phyloP scores from a whole-genome alignment of 1,140 invertebrate species.

The Heliconius nattereri region DNA sequence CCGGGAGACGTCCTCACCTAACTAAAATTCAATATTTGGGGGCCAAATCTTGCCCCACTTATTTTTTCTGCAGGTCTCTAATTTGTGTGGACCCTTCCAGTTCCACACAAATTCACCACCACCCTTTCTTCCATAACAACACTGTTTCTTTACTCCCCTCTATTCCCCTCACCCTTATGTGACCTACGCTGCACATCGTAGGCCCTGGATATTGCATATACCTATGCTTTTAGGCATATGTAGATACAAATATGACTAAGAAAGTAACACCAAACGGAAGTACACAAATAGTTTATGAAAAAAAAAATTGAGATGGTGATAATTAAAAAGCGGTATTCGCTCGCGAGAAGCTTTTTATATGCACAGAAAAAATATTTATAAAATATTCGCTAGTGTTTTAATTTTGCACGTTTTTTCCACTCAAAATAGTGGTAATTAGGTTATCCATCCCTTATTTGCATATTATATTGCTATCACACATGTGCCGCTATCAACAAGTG shows the following conservation, averaged over 20 bases:
- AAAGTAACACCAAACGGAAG: neutral
- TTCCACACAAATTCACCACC: neutral
- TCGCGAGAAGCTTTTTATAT: neutral
- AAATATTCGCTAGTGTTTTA: neutral
- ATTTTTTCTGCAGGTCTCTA: too few relatives aligned
- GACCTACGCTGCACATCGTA: neutral
- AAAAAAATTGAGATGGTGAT: neutral
- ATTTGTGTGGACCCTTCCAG: too few relatives aligned
- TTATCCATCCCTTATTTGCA: neutral
- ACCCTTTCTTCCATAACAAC: neutral
- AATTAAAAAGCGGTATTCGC: neutral
- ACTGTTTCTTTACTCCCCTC: neutral
- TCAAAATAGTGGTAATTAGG: too few relatives aligned
- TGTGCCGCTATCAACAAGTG: neutral
- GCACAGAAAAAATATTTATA: neutral
- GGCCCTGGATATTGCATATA: neutral
- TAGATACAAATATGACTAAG: neutral
- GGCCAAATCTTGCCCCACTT: too few relatives aligned
- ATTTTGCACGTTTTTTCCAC: neutral
- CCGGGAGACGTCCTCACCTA: constrained; percentile 7
- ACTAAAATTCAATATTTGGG: constrained; percentile 1
- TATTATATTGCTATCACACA: neutral
- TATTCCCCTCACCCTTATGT: neutral
- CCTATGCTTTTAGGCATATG: neutral
- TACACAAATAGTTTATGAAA: neutral